Percentiles rank a stretch among this genome's conserved stretches.
These are phyloP conservation scores for Rhamnusium bicolor DNA, from an alignment of 2,888 invertebrate species.

Conservation along the genomic window DNA sequence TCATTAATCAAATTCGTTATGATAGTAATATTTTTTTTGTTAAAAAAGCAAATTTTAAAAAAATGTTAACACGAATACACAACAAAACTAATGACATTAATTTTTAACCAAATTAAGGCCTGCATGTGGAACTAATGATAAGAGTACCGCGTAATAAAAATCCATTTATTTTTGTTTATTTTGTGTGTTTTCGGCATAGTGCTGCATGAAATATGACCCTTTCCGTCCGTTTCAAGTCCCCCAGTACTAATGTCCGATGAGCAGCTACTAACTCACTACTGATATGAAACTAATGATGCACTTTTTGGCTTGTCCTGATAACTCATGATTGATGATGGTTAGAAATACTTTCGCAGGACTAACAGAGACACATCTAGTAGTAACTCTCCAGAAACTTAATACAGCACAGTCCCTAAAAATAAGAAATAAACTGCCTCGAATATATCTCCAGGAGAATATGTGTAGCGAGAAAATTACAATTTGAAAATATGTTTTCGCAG, in stretches of 20 bases:
- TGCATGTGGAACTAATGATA: slow-evolving; percentile 18
- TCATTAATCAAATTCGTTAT: no score
- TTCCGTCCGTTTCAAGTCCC: slow-evolving; percentile 51
- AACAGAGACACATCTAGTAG: slow-evolving; percentile 51
- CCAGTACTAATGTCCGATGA: slow-evolving; percentile 61
- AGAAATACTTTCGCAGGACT: slow-evolving; percentile 45
- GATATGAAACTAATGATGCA: slow-evolving; percentile 69
- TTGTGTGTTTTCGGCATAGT: slow-evolving; percentile 13
- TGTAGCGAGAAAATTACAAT: slow-evolving; percentile 29
- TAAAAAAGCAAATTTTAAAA: no score
- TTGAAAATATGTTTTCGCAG: slow-evolving; percentile 30
- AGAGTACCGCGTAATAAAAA: slow-evolving; percentile 21
- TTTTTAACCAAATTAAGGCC: background rate
- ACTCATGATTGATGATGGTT: slow-evolving; percentile 66
- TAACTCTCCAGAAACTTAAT: slow-evolving; percentile 40
- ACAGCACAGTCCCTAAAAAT: slow-evolving; percentile 41
- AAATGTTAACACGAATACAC: background rate
- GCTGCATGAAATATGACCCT: slow-evolving; percentile 58
- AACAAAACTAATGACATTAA: background rate
- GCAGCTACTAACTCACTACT: slow-evolving; percentile 61
- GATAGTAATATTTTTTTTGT: no score
- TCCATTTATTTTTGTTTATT: slow-evolving; percentile 31
- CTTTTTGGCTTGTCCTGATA: slow-evolving; percentile 66
- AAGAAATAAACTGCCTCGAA: slow-evolving; percentile 39
- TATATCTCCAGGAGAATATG: slow-evolving; percentile 37